A percentile compares a stretch with the other conserved stretches of the same genome.
Conservation (phyloP, 2,113 vertebrate genomes). For the Pollimyrus isidori region DNA sequence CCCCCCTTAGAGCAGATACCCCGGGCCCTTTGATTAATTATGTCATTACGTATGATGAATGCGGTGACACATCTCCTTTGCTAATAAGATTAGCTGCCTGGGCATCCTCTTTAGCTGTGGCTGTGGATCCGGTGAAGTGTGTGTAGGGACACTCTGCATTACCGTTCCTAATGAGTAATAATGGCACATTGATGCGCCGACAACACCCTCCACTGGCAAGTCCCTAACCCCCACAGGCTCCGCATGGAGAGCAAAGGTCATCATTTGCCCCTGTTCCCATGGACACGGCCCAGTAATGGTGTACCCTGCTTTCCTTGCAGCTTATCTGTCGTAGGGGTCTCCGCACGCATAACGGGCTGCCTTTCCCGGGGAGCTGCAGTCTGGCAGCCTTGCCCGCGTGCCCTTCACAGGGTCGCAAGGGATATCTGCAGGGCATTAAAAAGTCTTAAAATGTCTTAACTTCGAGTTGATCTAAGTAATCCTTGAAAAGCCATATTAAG, state of each 20-base stretch:
- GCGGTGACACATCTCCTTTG: background rate
- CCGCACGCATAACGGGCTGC: background rate
- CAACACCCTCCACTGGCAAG: slow-evolving; percentile 28
- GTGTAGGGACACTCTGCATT: background rate
- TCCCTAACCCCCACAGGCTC: slow-evolving; percentile 10
- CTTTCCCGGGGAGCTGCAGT: background rate
- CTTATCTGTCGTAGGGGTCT: background rate
- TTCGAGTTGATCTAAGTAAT: background rate
- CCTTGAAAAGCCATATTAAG: background rate
- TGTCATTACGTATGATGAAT: slow-evolving; percentile 21
- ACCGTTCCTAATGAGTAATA: slow-evolving; percentile 46
- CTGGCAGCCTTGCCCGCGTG: background rate
- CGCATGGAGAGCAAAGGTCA: slow-evolving; percentile 23
- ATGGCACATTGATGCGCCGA: slow-evolving; percentile 37
- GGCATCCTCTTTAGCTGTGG: slow-evolving; percentile 19
- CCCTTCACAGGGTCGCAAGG: background rate
- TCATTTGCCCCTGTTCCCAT: slow-evolving; percentile 21
- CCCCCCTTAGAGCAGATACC: background rate
- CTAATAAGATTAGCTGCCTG: slow-evolving; percentile 32
- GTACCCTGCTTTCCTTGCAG: background rate
- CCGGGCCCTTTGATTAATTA: slow-evolving; percentile 25
- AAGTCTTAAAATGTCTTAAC: no score
- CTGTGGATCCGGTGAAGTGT: background rate
- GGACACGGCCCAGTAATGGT: slow-evolving; percentile 24
- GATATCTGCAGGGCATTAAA: background rate